These are phyloP conservation scores for Pollenia griseotomentosa DNA, from an alignment of 2,888 invertebrate genomes.

Conservation along the genomic window DNA sequence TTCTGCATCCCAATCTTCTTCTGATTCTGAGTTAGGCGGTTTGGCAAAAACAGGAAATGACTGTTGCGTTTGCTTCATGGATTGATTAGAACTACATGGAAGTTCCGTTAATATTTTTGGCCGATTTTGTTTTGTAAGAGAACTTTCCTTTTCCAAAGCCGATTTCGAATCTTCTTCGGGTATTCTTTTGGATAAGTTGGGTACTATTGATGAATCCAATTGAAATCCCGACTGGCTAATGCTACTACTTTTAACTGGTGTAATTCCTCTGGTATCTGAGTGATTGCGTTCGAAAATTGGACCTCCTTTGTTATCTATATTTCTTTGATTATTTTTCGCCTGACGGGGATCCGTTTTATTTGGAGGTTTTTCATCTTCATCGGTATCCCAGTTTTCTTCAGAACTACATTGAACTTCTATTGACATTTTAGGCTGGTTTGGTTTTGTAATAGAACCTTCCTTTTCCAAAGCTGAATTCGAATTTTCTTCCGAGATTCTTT, in stretches of 20 bases:
- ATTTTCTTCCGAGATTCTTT: too few relatives aligned
- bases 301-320: neutral
- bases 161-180: too few relatives aligned
- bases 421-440: neutral
- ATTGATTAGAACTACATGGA: neutral
- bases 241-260: neutral
- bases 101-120: neutral
- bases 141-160: neutral
- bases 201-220: neutral
- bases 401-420: constrained; percentile 16
- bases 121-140: neutral
- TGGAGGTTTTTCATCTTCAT: constrained; percentile 41
- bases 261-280: neutral
- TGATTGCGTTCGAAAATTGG: neutral
- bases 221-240: constrained; percentile 1
- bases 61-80: neutral
- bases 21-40: constrained; percentile 64
- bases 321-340: neutral
- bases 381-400: constrained; percentile 71
- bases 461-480: neutral
- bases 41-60: neutral
- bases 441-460: neutral
- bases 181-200: too few relatives aligned
- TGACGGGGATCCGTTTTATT: constrained; percentile 24
- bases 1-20: constrained; percentile 76